Base-by-base conservation (phyloP, 2,113 vertebrate species). In the Oreocharis arfaki region DNA sequence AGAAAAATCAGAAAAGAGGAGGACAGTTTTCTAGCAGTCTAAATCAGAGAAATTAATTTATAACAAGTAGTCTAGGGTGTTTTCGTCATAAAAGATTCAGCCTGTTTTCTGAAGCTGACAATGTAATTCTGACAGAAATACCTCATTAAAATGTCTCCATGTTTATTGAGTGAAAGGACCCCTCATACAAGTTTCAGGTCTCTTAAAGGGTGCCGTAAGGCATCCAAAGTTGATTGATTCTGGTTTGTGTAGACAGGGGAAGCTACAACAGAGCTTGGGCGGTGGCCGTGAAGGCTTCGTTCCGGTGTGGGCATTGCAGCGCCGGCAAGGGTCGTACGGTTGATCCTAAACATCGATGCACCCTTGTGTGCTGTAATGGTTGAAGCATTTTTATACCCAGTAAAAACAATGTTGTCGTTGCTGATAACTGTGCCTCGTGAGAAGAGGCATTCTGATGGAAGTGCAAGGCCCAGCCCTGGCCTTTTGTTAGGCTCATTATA, bases 281-380 rank as follows among this genome's bases (percentile, higher is more conserved):
- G 44, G 46, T 11, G 18, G 27, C 5, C 0, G 0, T 1, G 13
- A 33, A 35, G 18, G 7, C 9, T 49, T 11, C 2, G 2, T 33
- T 44, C 7, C 1, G 1, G 23, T 10, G 10, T 17, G 42, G 57
- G 26, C 67, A 26, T 20, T 53, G 57, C 56, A 55, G 14, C 0
- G 0, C 3, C 2, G 7, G 8, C 1, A 4, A 26, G 49, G 14
- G 37, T 60, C 1, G 0, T 59, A 1, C 3, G 4, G 24, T 16
- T 50, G 27, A 13, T 78, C 49, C 69, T 44, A 12, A 53, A 18
- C 2, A 0, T 26, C 0, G 0, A 3, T 20, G 2, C 32, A 7
- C 14, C 2, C 33, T 28, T 19, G 6, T 1, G 19, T 26, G 22
- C 52, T 50, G 2, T 18, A 39, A 13, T 2, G 3, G 13, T 21